Base-by-base conservation (phyloP, 1,140 invertebrate species). In the Brachionus plicatilis region DNA sequence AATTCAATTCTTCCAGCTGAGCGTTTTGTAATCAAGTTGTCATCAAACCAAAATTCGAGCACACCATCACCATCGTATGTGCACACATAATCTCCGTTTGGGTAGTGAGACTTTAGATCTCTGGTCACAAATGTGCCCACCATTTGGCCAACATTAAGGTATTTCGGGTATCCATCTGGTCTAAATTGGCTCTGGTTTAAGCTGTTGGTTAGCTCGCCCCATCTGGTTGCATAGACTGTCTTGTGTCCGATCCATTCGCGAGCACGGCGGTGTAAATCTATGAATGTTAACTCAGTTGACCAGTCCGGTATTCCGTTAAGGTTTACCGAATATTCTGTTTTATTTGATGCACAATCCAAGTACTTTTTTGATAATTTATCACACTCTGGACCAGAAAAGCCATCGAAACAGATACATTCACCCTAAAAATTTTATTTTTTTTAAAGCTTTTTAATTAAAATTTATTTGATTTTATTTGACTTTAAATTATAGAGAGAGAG, bases 41-140 rank as follows among this genome's bases (percentile, higher is more conserved):
- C 43, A 2, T 85, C 72, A 3, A 87, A 82, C 14, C 20, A 72
- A 47, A 87, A 85, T 4, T 65, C 72, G 4, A 87, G 70, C 24
- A 82, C 85, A 12, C 87, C 87, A 43, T 87, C 87, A 0, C 87
- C 87, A 60, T 87, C 87, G 79, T 86, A 87, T 4, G 87, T 65
- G 6, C 86, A 50, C 1, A 86, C 86, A 68, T 86, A 87, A 56
- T 87, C 85, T 14, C 86, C 86, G 24, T 66, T 76, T 11, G 86
- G 86, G 43, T 76, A 70, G 47, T 86, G 83, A 17, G 37, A 8
- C 9, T 85, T 80, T 12, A 45, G 60, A 65, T 47, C 33, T 20
- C 86, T 65, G 6, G 86, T 68, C 53, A 87, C 68, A 47, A 87
- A 78, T 65, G 86, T 87, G 9, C 75, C 86, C 0, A 65, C 29